phyloP scores from a whole-genome alignment of 1,140 invertebrate species.

The Zaprionus capensis region DNA sequence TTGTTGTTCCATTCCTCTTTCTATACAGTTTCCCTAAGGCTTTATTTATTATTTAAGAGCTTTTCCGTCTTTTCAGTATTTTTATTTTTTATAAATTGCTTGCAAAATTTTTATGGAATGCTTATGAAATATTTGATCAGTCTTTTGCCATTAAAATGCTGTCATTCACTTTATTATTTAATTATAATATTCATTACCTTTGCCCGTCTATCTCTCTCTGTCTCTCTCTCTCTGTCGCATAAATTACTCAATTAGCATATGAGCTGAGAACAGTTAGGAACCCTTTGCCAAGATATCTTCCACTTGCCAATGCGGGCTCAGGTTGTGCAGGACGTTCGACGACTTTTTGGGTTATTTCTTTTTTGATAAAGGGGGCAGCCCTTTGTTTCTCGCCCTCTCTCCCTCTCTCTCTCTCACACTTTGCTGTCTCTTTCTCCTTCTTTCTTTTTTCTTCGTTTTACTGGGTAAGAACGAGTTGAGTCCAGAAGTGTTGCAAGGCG shows the following conservation, averaged over 20 bases:
- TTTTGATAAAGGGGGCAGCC: not conserved
- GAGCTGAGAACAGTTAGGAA: slow-evolving; percentile 6
- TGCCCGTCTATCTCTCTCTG: not conserved
- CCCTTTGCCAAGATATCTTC: not conserved
- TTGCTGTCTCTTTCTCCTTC: not conserved
- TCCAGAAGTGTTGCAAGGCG: slow-evolving; percentile 52
- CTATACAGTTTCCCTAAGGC: no score
- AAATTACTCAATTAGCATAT: slow-evolving; percentile 13
- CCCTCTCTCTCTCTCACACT: not conserved
- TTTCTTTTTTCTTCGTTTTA: not conserved
- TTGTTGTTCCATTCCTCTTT: no score
- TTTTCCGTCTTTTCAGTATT: not conserved
- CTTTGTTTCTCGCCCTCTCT: not conserved
- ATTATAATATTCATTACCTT: slow-evolving; percentile 4
- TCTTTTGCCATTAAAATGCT: not conserved
- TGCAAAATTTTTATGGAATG: not conserved
- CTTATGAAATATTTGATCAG: not conserved
- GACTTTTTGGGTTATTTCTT: slow-evolving; percentile 10
- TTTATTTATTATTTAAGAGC: no score
- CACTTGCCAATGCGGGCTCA: slow-evolving; percentile 31
- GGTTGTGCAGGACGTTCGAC: not conserved
- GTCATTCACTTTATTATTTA: slow-evolving; percentile 1
- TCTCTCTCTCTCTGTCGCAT: not conserved
- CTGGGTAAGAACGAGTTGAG: slow-evolving; percentile 11
- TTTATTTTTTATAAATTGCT: not conserved